A percentile compares a stretch with the other conserved stretches of the same genome.
phyloP scores from a whole-genome alignment of 2,888 invertebrate species.

The Drosophila rubida region DNA sequence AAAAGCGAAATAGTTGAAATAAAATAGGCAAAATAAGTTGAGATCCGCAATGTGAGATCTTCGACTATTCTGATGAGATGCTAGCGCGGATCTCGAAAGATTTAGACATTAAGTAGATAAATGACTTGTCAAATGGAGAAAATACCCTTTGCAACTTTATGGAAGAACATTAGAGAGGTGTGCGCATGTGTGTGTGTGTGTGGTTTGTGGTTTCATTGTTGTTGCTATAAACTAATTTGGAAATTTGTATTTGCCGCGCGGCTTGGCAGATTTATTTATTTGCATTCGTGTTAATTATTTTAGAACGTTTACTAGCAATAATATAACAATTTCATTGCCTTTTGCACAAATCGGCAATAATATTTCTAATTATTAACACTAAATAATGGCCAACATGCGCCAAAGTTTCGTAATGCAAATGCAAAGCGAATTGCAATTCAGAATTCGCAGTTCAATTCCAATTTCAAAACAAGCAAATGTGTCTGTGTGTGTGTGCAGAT shows the following conservation, averaged over 20 bases:
- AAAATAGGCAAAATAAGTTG: slow-evolving; percentile 6
- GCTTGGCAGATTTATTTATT: slow-evolving; percentile 26
- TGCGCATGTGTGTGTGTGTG: background rate
- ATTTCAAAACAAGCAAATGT: background rate
- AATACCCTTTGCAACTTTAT: background rate
- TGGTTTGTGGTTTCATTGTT: slow-evolving; percentile 2
- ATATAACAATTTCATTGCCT: slow-evolving; percentile 38
- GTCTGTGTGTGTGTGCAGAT: background rate
- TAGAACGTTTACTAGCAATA: slow-evolving; percentile 36
- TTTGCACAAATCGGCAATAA: slow-evolving; percentile 30
- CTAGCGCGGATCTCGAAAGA: background rate
- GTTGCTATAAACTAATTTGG: slow-evolving; percentile 29
- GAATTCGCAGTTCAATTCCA: slow-evolving; percentile 4
- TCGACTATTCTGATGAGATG: slow-evolving; percentile 8
- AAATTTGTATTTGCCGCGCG: slow-evolving; percentile 10
- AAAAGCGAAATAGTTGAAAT: background rate
- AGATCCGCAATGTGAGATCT: background rate
- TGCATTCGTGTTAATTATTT: slow-evolving; percentile 50
- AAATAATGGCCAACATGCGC: slow-evolving; percentile 40
- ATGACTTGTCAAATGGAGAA: slow-evolving; percentile 3
- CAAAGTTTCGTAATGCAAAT: slow-evolving; percentile 38
- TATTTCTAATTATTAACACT: slow-evolving; percentile 45
- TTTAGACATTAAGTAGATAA: slow-evolving; percentile 2
- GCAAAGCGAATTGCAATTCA: slow-evolving; percentile 40
- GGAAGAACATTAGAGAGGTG: slow-evolving; percentile 6